phyloP scores from a whole-genome alignment of 2,888 invertebrate genomes.

The Gnatocerus cornutus region DNA sequence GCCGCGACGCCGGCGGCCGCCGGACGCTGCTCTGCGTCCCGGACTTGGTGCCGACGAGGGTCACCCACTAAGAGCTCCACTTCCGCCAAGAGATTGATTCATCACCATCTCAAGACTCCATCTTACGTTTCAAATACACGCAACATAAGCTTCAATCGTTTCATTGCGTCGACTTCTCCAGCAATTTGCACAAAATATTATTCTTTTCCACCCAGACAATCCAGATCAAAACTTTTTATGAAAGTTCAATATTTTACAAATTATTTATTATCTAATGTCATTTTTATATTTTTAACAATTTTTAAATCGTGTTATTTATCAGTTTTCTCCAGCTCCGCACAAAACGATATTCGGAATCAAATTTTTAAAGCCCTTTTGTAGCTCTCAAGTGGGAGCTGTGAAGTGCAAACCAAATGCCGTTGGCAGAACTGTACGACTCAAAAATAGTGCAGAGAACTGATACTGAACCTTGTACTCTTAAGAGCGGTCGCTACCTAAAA shows the following conservation, averaged over 20 bases:
- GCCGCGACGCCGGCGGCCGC: conserved; percentile 61
- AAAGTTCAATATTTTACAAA: no score
- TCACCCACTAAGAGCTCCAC: conserved; percentile 46
- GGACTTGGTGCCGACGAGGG: conserved; percentile 45
- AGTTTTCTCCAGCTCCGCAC: background rate
- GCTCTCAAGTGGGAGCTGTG: background rate
- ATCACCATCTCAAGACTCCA: conserved; percentile 47
- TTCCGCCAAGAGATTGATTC: conserved; percentile 51
- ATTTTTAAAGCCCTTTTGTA: conserved; percentile 4
- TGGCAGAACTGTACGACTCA: background rate
- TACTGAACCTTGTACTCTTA: background rate
- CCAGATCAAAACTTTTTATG: no score
- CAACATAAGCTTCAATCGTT: background rate
- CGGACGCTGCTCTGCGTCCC: conserved; percentile 50
- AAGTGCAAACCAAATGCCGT: background rate
- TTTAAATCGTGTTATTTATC: background rate
- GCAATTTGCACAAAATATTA: no score
- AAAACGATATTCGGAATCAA: background rate
- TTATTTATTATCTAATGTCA: no score
- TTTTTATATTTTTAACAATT: no score
- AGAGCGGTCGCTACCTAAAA: no score
- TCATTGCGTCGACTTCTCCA: no score
- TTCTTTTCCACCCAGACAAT: no score
- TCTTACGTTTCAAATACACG: conserved; percentile 34
- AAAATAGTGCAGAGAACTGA: background rate